Percentiles rank a stretch among this genome's conserved stretches.
Conservation (phyloP, 2,888 invertebrate genomes). For the Parnassius apollo region DNA sequence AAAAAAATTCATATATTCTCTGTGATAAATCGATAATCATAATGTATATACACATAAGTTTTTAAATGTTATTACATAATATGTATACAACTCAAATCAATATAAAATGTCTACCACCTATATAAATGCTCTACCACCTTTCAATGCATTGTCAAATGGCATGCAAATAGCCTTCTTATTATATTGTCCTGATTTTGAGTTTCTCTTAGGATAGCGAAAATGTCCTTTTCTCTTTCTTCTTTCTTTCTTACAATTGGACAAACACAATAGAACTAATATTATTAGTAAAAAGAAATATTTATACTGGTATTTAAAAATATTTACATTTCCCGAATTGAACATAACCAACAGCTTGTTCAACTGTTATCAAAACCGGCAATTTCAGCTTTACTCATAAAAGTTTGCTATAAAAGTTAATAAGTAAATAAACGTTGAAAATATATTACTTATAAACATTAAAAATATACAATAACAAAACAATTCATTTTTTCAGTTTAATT, state of each 20-base stretch:
- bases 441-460: too few relatives aligned
- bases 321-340: not conserved
- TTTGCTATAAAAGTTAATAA: too few relatives aligned
- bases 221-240: not conserved
- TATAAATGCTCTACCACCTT: slow-evolving; percentile 37
- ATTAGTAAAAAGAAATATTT: not conserved
- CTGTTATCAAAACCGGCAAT: not conserved
- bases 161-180: slow-evolving; percentile 39
- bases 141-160: slow-evolving; percentile 40
- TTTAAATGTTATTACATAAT: too few relatives aligned
- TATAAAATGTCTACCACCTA: too few relatives aligned
- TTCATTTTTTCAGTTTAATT: too few relatives aligned
- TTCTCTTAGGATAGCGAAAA: not conserved
- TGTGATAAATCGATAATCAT: not conserved
- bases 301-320: not conserved
- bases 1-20: not conserved
- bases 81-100: too few relatives aligned
- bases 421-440: too few relatives aligned
- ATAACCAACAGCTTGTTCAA: slow-evolving; percentile 1
- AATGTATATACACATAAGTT: too few relatives aligned
- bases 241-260: slow-evolving; percentile 5
- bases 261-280: not conserved
- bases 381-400: too few relatives aligned
- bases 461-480: too few relatives aligned
- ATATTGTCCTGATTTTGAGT: not conserved